Conservation (phyloP, 2,113 vertebrate genomes). For the Channa maculata region DNA sequence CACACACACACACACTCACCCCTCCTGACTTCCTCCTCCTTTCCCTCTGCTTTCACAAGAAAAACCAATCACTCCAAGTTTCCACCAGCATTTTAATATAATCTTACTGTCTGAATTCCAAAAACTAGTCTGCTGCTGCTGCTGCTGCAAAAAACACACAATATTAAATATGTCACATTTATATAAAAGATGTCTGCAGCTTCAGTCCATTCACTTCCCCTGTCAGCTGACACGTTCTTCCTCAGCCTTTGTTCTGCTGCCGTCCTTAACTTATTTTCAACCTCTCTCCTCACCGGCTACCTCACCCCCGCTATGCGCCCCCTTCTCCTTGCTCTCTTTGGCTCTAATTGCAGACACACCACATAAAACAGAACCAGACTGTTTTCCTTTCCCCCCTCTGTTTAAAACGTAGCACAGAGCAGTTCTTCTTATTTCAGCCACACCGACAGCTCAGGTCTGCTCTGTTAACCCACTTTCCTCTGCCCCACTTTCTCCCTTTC, state of each 20-base stretch:
- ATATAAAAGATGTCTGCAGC: not conserved
- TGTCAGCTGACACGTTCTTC: conserved; percentile 33
- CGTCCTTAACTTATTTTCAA: conserved; percentile 47
- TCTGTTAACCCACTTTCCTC: conserved; percentile 54
- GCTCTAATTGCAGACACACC: conserved; percentile 83
- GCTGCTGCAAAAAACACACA: not conserved
- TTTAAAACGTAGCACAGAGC: conserved; percentile 66
- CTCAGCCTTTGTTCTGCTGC: conserved; percentile 46
- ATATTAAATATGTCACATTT: not conserved
- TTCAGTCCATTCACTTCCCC: conserved; percentile 10
- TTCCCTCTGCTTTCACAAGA: not conserved
- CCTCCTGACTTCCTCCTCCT: too few relatives aligned
- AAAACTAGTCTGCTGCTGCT: not conserved
- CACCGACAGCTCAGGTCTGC: conserved; percentile 54
- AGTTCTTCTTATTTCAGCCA: conserved; percentile 70
- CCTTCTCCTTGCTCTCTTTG: conserved; percentile 35
- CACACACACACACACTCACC: too few relatives aligned
- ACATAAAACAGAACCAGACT: conserved; percentile 85
- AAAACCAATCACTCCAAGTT: conserved; percentile 69
- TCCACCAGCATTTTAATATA: conserved; percentile 77
- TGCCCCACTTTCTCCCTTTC: conserved; percentile 58
- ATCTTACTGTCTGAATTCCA: conserved; percentile 42
- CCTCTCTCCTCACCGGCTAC: conserved; percentile 28
- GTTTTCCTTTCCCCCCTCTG: conserved; percentile 72
- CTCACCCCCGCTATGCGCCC: not conserved